These are phyloP conservation scores for Eriocheir sinensis DNA, from an alignment of 1,140 invertebrate genomes.

Conservation along the genomic window DNA sequence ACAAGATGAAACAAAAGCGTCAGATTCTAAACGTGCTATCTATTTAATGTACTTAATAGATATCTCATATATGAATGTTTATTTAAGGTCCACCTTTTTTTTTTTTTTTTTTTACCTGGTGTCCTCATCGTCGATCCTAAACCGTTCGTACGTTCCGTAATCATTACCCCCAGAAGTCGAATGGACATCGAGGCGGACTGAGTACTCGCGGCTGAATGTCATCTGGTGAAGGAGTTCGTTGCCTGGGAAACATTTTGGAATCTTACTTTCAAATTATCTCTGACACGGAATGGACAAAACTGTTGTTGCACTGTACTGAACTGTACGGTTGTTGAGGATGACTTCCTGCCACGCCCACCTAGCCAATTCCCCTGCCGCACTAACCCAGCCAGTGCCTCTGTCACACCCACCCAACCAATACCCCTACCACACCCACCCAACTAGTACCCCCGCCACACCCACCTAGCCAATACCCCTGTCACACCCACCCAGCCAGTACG, in stretches of 20 bases:
- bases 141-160: neutral
- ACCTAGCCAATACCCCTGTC: no score
- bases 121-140: neutral
- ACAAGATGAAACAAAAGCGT: neutral
- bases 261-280: neutral
- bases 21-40: neutral
- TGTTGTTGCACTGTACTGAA: neutral
- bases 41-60: neutral
- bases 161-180: neutral
- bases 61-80: neutral
- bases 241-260: neutral
- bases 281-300: neutral
- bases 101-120: neutral
- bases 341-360: no score
- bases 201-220: neutral
- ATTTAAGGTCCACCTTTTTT: neutral
- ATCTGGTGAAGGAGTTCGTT: conserved; percentile 39
- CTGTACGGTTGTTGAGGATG: neutral
- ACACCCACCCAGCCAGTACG: no score
- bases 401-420: no score
- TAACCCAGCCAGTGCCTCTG: no score
- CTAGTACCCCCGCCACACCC: no score
- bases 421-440: no score
- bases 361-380: no score
- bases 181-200: conserved; percentile 33